phyloP scores from a whole-genome alignment of 2,888 invertebrate species.

The Drosophila subsilvestris region DNA sequence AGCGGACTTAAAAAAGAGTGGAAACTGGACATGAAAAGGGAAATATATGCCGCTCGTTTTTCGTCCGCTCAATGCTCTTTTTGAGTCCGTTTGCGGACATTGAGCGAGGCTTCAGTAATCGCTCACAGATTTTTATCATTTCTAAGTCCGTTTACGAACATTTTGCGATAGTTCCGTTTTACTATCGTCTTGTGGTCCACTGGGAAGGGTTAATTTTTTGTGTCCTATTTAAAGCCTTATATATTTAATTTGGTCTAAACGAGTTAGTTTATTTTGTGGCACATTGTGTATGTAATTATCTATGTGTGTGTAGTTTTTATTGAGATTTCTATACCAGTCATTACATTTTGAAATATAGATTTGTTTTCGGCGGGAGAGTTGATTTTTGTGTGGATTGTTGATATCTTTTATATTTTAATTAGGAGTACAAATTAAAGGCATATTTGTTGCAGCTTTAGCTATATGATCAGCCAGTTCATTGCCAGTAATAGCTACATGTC shows the following conservation, averaged over 20 bases:
- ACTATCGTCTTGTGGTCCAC: too few relatives aligned
- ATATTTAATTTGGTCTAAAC: constrained; percentile 11
- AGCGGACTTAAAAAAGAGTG: too few relatives aligned
- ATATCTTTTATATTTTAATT: constrained; percentile 1
- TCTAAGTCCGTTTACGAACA: too few relatives aligned
- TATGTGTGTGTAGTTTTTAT: constrained; percentile 4
- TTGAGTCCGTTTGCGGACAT: too few relatives aligned
- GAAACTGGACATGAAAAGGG: too few relatives aligned
- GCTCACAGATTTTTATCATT: too few relatives aligned
- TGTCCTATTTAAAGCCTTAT: background rate
- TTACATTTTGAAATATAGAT: background rate
- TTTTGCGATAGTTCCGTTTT: too few relatives aligned
- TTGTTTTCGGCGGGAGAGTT: constrained; percentile 5
- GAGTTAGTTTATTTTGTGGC: constrained; percentile 6
- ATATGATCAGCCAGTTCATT: background rate
- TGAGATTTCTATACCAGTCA: background rate
- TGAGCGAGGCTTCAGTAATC: too few relatives aligned
- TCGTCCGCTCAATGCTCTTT: too few relatives aligned
- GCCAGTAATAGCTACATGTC: constrained; percentile 11
- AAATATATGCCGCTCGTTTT: too few relatives aligned
- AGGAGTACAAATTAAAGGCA: too few relatives aligned
- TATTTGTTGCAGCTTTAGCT: too few relatives aligned
- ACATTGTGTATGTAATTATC: constrained; percentile 9
- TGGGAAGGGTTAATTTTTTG: constrained; percentile 5
- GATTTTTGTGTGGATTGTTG: background rate